phyloP scores from a whole-genome alignment of 2,888 invertebrate genomes.

The Cyclophora albipunctata region DNA sequence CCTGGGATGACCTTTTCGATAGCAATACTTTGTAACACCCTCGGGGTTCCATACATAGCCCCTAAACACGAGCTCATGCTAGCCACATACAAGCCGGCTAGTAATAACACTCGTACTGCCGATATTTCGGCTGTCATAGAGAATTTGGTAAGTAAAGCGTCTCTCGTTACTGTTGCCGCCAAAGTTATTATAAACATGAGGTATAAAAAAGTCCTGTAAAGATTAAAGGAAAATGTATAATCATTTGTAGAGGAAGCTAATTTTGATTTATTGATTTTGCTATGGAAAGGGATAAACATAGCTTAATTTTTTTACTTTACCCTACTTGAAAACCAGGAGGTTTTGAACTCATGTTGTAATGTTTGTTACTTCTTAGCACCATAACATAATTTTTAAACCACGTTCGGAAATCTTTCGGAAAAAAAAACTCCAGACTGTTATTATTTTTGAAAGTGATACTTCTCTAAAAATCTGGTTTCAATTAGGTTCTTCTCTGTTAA shows the following conservation, averaged over 20 bases:
- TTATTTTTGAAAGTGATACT: too few relatives aligned
- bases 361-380: too few relatives aligned
- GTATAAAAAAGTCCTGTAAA: conserved; percentile 87
- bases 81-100: conserved; percentile 95
- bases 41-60: conserved; percentile 96
- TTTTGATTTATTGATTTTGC: too few relatives aligned
- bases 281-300: not conserved
- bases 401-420: too few relatives aligned
- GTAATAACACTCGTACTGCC: conserved; percentile 84
- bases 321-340: not conserved
- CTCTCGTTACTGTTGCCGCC: conserved; percentile 89
- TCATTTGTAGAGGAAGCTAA: too few relatives aligned
- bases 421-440: too few relatives aligned
- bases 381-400: too few relatives aligned
- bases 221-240: not conserved
- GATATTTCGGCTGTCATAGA: conserved; percentile 96
- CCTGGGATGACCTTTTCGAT: conserved; percentile 96
- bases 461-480: not conserved
- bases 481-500: not conserved
- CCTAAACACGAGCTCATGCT: conserved; percentile 97
- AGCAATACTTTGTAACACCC: conserved; percentile 95
- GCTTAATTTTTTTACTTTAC: not conserved
- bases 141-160: conserved; percentile 83
- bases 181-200: conserved; percentile 92
- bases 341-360: too few relatives aligned